Evolutionary conservation across 2,888 invertebrate species (phyloP).

Genomic region (Syrphus vitripennis): DNA sequence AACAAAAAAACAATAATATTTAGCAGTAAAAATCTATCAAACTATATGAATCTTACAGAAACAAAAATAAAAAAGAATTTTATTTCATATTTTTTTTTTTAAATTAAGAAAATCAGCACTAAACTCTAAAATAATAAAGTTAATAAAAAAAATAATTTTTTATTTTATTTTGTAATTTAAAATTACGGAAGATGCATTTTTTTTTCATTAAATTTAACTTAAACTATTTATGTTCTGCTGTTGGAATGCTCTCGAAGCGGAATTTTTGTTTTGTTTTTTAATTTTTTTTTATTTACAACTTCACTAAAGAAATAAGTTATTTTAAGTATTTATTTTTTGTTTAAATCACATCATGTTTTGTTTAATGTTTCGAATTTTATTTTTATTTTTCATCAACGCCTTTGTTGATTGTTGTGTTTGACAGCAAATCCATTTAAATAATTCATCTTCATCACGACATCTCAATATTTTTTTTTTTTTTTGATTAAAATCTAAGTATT

Average conservation of each 20-base stretch:
- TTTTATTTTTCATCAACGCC: constrained; percentile 59
- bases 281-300: constrained; percentile 63
- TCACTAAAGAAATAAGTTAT: constrained; percentile 56
- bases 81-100: constrained; percentile 16
- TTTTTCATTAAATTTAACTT: constrained; percentile 23
- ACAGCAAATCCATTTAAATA: constrained; percentile 52
- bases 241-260: constrained; percentile 65
- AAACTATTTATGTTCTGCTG: constrained; percentile 41
- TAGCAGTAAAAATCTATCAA: constrained; percentile 18
- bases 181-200: constrained; percentile 70
- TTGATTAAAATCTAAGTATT: constrained; percentile 67
- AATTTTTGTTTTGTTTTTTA: too few species aligned
- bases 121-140: constrained; percentile 34
- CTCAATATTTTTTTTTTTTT: constrained; percentile 31
- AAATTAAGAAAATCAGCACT: constrained; percentile 47
- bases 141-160: constrained; percentile 14
- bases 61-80: neutral
- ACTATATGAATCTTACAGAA: constrained; percentile 29
- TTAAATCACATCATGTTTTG: constrained; percentile 64
- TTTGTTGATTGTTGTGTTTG: constrained; percentile 60
- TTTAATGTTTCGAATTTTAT: constrained; percentile 37
- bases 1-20: constrained; percentile 41
- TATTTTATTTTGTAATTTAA: constrained; percentile 65
- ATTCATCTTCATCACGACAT: constrained; percentile 17
- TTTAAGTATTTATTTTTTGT: constrained; percentile 37